phyloP scores from a whole-genome alignment of 1,140 invertebrate species.

The Ceratitis capitata region DNA sequence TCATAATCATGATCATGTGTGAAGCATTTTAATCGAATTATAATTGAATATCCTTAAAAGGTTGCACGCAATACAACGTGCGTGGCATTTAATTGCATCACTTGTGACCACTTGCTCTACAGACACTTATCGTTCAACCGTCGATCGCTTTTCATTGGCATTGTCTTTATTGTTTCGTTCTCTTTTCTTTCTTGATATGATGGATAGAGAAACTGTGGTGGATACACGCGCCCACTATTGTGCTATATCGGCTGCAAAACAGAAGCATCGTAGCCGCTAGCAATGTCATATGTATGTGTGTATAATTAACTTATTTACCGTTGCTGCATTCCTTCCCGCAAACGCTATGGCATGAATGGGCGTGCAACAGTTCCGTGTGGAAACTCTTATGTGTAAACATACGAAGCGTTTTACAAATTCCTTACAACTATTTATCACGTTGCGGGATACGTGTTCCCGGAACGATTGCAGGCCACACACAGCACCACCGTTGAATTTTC shows the following conservation, averaged over 20 bases:
- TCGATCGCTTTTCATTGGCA: background rate
- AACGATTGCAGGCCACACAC: background rate
- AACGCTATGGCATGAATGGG: background rate
- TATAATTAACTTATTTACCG: background rate
- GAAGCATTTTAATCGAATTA: slow-evolving; percentile 37
- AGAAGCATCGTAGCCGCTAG: too few relatives aligned
- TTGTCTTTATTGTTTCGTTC: background rate
- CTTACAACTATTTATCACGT: background rate
- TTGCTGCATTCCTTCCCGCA: background rate
- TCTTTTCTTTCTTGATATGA: background rate
- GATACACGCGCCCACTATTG: background rate
- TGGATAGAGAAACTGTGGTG: background rate
- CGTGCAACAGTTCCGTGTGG: background rate
- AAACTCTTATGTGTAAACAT: background rate
- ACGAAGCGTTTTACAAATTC: background rate
- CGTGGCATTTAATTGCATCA: slow-evolving; percentile 12
- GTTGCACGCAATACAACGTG: background rate
- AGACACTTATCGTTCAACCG: background rate
- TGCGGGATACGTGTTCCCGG: background rate
- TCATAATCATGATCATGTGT: slow-evolving; percentile 26
- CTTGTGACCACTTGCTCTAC: background rate
- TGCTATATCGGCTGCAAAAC: background rate
- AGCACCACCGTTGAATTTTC: background rate
- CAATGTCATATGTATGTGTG: background rate
- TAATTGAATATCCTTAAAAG: slow-evolving; percentile 28